These are phyloP conservation scores for Caenorhabditis wallacei DNA, from an alignment of 2,888 invertebrate genomes.

Conservation along the genomic window DNA sequence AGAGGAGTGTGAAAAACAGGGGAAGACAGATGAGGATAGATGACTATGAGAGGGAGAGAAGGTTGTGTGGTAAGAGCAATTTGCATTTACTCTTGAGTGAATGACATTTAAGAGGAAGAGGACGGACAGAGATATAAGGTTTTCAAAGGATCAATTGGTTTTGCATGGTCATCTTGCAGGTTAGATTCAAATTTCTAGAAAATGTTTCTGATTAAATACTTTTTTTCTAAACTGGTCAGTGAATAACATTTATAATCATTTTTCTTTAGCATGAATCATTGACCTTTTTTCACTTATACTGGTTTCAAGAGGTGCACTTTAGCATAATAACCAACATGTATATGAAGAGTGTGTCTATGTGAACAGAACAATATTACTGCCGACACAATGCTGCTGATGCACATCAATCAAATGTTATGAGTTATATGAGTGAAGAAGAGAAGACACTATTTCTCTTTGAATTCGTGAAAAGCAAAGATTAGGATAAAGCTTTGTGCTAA, in stretches of 20 bases:
- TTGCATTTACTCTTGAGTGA: constrained; percentile 36
- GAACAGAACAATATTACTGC: constrained; percentile 18
- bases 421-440: constrained; percentile 4
- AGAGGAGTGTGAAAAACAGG: constrained; percentile 33
- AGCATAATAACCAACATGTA: constrained; percentile 1
- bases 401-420: constrained; percentile 37
- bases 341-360: not conserved
- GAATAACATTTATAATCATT: no score
- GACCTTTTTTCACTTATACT: not conserved
- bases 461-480: not conserved
- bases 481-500: not conserved
- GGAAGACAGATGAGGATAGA: not conserved
- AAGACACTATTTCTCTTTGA: not conserved
- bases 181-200: no score
- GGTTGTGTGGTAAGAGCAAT: constrained; percentile 22
- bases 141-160: no score
- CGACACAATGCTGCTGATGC: not conserved
- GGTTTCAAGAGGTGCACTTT: not conserved
- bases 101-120: not conserved
- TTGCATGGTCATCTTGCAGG: no score
- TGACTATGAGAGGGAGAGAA: not conserved
- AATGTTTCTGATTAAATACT: no score
- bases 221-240: no score
- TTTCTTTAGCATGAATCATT: not conserved
- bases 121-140: not conserved